phyloP scores from a whole-genome alignment of 2,888 invertebrate species.

The Pammene fasciana region DNA sequence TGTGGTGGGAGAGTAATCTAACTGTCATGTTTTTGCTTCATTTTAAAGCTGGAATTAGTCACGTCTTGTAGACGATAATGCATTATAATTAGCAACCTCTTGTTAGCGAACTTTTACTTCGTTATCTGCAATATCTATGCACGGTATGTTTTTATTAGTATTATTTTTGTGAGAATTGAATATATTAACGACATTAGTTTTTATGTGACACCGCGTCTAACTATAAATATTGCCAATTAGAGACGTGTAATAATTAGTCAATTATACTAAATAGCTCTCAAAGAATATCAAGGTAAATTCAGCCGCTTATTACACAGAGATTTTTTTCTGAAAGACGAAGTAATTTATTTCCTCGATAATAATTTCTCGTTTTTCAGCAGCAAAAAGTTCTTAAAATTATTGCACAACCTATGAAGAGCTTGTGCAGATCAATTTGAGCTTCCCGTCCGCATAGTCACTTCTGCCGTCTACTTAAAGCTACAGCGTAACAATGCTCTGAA shows the following conservation, averaged over 20 bases:
- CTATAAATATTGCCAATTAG: not conserved
- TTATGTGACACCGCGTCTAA: not conserved
- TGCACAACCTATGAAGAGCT: too few relatives aligned
- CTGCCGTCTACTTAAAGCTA: not conserved
- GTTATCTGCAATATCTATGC: conserved; percentile 6
- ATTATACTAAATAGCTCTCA: too few relatives aligned
- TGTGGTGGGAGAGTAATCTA: conserved; percentile 43
- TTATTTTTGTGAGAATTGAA: not conserved
- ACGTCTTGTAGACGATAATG: conserved; percentile 37
- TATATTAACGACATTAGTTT: not conserved
- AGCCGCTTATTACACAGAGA: too few relatives aligned
- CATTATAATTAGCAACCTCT: conserved; percentile 39
- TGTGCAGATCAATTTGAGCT: not conserved
- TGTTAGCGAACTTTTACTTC: conserved; percentile 20
- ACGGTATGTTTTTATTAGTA: conserved; percentile 49
- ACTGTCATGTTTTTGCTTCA: conserved; percentile 48
- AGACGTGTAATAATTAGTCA: too few relatives aligned
- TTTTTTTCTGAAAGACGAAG: too few relatives aligned
- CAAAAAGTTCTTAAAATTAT: too few relatives aligned
- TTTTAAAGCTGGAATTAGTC: conserved; percentile 44
- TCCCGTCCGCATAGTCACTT: not conserved
- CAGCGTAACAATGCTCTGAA: conserved; percentile 51
- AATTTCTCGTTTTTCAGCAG: too few relatives aligned
- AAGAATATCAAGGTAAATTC: too few relatives aligned
- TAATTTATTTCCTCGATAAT: too few relatives aligned